Evolutionary conservation across 2,888 invertebrate species (phyloP), one percentile per base, ranked within the genome.

Genomic region (Glaucopsyche alexis): DNA sequence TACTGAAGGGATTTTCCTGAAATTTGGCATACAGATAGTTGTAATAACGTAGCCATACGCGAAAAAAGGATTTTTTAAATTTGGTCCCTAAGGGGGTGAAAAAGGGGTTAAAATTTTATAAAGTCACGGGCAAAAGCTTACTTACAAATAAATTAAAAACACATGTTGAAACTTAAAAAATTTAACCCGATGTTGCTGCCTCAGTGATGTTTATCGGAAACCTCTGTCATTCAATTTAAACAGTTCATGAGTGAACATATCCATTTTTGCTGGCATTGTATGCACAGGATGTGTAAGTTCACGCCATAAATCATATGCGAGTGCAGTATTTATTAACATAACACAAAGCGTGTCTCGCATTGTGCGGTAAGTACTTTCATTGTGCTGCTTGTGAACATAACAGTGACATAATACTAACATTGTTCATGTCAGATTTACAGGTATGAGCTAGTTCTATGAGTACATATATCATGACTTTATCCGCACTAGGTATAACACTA

Each of bases 261-360:
- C 42, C 19, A 47, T 47, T 69, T 69, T 69, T 47, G 49, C 49
- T 69, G 14, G 29, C 69, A 69, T 29, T 49, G 49, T 69, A 19
- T 38, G 19, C 69, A 47, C 69, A 19, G 16, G 67, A 6, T 16
- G 16, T 42, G 29, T 69, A 45, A 67, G 69, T 29, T 49, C 45
- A 69, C 49, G 49, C 29, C 11, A 69, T 69, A 69, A 69, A 69
- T 69, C 69, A 69, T 49, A 49, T 69, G 69, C 69, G 47, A 69
- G 69, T 69, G 69, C 69, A 66, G 72, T 72, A 72, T 66, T 72
- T 72, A 72, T 66, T 72, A 72, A 72, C 72, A 72, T 72, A 72
- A 72, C 72, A 72, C 72, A 72, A 72, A 66, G 50, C 69, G 19
- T 45, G 69, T 47, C 69, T 69, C 47, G 29, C 69, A 69, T 69